Conservation (phyloP, 2,888 invertebrate species). For the Conistra vaccinii region DNA sequence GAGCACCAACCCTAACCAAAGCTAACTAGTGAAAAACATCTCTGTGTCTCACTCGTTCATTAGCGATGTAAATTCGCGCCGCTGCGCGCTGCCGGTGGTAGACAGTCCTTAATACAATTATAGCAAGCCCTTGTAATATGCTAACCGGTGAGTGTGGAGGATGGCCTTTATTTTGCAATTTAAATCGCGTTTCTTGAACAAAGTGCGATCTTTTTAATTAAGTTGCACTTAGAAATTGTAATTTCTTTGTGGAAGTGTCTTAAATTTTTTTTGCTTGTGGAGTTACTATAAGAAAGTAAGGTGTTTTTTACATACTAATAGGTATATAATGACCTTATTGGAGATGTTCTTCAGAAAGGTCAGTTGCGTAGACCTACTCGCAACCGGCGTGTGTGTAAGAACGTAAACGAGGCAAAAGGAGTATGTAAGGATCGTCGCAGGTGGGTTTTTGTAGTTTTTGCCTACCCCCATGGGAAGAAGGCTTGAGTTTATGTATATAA, state of each 20-base stretch:
- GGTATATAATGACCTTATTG: too few species aligned
- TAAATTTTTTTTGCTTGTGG: not conserved
- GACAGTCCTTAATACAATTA: constrained; percentile 77
- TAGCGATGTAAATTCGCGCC: constrained; percentile 81
- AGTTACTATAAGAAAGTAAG: not conserved
- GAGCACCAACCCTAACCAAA: constrained; percentile 57
- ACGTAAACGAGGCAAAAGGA: too few species aligned
- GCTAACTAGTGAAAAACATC: constrained; percentile 76
- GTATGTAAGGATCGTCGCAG: too few species aligned
- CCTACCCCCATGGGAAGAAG: too few species aligned
- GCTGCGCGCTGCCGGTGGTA: constrained; percentile 49
- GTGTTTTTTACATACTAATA: too few species aligned
- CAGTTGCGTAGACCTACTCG: too few species aligned
- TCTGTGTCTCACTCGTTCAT: constrained; percentile 74
- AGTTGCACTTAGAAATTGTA: constrained; percentile 56
- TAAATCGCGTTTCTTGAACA: constrained; percentile 53
- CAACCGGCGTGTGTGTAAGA: too few species aligned
- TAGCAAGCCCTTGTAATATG: constrained; percentile 78
- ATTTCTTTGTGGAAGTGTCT: constrained; percentile 45
- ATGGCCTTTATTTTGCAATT: constrained; percentile 69
- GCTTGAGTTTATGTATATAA: too few species aligned
- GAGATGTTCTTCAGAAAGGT: too few species aligned
- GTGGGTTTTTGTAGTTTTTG: too few species aligned
- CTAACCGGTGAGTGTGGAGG: constrained; percentile 71
- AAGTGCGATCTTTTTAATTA: constrained; percentile 61